phyloP scores from a whole-genome alignment of 2,113 vertebrate species.

The Pterocles orientalis region DNA sequence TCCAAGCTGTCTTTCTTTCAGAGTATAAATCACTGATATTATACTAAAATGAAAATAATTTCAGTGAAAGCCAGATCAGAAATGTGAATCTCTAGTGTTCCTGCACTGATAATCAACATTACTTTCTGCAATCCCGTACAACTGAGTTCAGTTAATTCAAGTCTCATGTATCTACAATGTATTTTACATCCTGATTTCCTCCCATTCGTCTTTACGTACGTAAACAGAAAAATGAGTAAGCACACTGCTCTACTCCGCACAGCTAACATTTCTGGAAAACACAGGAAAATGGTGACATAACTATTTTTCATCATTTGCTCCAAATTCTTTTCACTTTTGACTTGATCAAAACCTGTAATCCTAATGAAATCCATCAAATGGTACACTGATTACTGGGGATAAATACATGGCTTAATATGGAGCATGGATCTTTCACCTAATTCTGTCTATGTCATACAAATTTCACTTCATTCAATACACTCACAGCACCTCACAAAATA shows the following conservation, averaged over 20 bases:
- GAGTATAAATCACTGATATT: background rate
- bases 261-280: background rate
- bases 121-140: background rate
- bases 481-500: background rate
- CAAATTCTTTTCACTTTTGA: background rate
- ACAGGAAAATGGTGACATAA: background rate
- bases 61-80: background rate
- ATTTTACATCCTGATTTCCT: background rate
- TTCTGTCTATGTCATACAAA: background rate
- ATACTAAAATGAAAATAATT: background rate
- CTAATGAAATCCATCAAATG: background rate
- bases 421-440: background rate
- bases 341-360: background rate
- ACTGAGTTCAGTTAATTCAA: background rate
- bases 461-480: background rate
- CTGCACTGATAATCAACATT: background rate
- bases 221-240: background rate
- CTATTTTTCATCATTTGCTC: background rate
- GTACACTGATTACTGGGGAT: background rate
- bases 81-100: background rate
- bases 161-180: background rate
- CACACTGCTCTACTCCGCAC: background rate
- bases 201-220: rapidly evolving
- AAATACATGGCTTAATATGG: background rate
- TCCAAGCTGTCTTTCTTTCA: background rate